Evolutionary conservation across 1,140 invertebrate species (phyloP).

Genomic region (Elymnias hypermnestra): DNA sequence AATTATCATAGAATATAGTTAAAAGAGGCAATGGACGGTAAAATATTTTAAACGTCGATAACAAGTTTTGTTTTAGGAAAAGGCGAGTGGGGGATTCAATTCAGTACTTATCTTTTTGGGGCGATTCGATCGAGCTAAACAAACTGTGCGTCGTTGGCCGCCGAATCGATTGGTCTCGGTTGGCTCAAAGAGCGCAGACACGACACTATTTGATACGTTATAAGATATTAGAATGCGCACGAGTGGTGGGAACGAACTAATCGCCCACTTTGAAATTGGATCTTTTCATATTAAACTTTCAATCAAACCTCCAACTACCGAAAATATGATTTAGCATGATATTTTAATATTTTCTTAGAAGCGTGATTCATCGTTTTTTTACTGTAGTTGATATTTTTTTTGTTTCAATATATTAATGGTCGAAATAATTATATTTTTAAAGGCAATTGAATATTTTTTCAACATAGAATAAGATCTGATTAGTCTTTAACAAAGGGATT

Average conservation of each 20-base stretch:
- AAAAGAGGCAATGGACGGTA: slow-evolving; percentile 28
- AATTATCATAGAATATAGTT: no score
- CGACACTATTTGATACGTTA: slow-evolving; percentile 26
- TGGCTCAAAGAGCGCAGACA: slow-evolving; percentile 39
- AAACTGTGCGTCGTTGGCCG: slow-evolving; percentile 53
- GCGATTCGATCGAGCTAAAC: slow-evolving; percentile 59
- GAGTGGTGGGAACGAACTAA: slow-evolving; percentile 27
- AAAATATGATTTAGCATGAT: slow-evolving; percentile 3
- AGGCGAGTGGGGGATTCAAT: slow-evolving; percentile 47
- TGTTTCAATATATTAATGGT: background rate
- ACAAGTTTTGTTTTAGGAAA: slow-evolving; percentile 1
- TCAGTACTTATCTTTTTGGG: slow-evolving; percentile 66
- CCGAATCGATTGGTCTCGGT: slow-evolving; percentile 62
- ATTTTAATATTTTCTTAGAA: background rate
- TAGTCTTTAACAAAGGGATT: no score
- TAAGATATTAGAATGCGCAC: slow-evolving; percentile 16
- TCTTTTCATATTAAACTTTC: slow-evolving; percentile 18
- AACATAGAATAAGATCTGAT: no score
- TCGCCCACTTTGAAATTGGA: slow-evolving; percentile 22
- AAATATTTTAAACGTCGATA: background rate
- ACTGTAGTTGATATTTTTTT: background rate
- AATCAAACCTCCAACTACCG: slow-evolving; percentile 3
- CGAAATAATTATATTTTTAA: no score
- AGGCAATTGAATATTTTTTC: no score
- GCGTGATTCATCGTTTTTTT: background rate